Evolutionary conservation across 2,113 vertebrate genomes (phyloP), one percentile per base, ranked within the genome.

Genomic region (Xenus cinereus): DNA sequence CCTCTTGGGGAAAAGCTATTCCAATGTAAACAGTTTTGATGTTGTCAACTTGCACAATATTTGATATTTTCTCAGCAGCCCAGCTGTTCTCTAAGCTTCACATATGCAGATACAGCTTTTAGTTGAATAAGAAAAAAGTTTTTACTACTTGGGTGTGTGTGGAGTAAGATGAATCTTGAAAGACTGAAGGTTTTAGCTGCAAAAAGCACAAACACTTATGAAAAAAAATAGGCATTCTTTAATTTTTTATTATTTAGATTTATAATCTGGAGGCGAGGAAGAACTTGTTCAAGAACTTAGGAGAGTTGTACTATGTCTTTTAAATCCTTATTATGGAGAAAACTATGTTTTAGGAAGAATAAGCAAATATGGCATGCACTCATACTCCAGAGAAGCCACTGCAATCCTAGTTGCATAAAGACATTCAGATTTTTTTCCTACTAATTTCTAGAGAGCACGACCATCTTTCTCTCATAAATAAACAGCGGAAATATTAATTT

Each of bases 1-100:
- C 21, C 51, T 87, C 93, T 54, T 72, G 59, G 35, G 37, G 30
- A 72, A 71, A 84, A 89, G 41, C 57, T 87, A 56, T 66, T 92
- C 93, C 80, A 92, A 46, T 2, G 23, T 62, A 96, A 96, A 95
- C 64, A 84, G 11, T 67, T 95, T 68, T 81, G n/a, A 56, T 87
- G n/a, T 43, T 84, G 72, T 64, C 84, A 87, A 17, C 64, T 95
- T 74, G n/a, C 43, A 78, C 18, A 89, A 78, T 89, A 84, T 95
- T 96, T 92, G 35, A 28, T 95, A 59, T 81, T 84, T 95, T 96
- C 60, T 89, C 33, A 81, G 46, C 5, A 3, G 13, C 27, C 9
- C 69, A 95, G 68, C 46, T 95, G 80, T 87, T 92, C 67, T 79
- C 37, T 71, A 69, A 63, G 45, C 18, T 66, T 69, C 35, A 51